phyloP scores from a whole-genome alignment of 1,140 invertebrate genomes.

The Ceratina japonica region DNA sequence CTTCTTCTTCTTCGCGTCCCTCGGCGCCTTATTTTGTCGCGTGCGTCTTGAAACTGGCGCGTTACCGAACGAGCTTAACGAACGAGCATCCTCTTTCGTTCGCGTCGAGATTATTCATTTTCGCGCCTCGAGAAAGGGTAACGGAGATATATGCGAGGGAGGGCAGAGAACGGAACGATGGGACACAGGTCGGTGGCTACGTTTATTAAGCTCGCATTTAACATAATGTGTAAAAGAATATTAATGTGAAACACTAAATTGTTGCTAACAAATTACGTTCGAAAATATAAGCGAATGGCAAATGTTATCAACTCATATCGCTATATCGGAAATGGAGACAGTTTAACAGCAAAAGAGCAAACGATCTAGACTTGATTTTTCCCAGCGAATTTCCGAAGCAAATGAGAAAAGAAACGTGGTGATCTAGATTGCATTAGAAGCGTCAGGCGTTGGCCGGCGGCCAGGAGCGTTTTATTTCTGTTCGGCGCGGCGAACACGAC shows the following conservation, averaged over 20 bases:
- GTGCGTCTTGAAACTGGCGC: slow-evolving; percentile 4
- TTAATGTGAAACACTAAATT: no score
- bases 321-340: not conserved
- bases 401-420: not conserved
- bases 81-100: not conserved
- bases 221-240: no score
- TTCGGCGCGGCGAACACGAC: no score
- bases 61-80: slow-evolving; percentile 1
- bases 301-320: not conserved
- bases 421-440: not conserved
- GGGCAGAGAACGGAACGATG: not conserved
- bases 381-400: no score
- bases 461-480: not conserved
- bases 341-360: not conserved
- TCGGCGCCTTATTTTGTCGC: slow-evolving; percentile 6
- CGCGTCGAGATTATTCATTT: slow-evolving; percentile 24
- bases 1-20: not conserved
- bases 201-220: no score
- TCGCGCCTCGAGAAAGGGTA: not conserved
- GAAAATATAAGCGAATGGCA: not conserved
- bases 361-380: not conserved
- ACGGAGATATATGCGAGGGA: slow-evolving; percentile 20
- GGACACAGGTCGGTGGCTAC: no score
- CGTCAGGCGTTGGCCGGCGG: not conserved
- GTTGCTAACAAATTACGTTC: no score